phyloP scores from a whole-genome alignment of 2,888 invertebrate genomes.

The Molorchus minor region DNA sequence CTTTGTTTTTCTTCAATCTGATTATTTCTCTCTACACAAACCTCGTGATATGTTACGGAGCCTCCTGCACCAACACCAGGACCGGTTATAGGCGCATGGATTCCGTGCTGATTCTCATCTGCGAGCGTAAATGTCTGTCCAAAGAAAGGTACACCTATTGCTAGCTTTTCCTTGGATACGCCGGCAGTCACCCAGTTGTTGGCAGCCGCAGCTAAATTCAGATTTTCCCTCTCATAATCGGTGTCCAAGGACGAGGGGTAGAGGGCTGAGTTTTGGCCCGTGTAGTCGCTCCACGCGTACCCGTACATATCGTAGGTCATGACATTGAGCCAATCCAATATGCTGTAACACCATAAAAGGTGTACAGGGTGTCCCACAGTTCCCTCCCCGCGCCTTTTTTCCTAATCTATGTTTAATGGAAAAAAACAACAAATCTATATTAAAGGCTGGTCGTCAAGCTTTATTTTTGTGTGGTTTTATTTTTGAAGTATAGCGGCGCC shows the following conservation, averaged over 20 bases:
- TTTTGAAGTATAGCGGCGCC: no score
- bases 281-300: conserved; percentile 69
- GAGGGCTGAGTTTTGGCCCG: conserved; percentile 73
- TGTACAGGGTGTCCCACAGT: no score
- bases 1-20: no score
- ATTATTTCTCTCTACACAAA: no score
- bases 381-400: no score
- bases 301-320: conserved; percentile 71
- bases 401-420: no score
- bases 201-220: conserved; percentile 61
- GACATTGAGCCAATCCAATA: conserved; percentile 61
- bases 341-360: conserved; percentile 33
- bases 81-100: conserved; percentile 33
- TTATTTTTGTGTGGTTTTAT: no score
- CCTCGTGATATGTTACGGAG: no score
- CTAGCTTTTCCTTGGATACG: conserved; percentile 69
- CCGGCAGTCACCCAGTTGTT: conserved; percentile 66
- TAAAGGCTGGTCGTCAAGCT: no score
- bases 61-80: no score
- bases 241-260: conserved; percentile 63
- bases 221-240: conserved; percentile 34
- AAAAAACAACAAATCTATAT: no score
- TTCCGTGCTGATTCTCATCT: conserved; percentile 47
- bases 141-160: conserved; percentile 75
- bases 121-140: conserved; percentile 72